Evolutionary conservation across 1,140 invertebrate genomes (phyloP).

Genomic region (Zaprionus kolodkinae): DNA sequence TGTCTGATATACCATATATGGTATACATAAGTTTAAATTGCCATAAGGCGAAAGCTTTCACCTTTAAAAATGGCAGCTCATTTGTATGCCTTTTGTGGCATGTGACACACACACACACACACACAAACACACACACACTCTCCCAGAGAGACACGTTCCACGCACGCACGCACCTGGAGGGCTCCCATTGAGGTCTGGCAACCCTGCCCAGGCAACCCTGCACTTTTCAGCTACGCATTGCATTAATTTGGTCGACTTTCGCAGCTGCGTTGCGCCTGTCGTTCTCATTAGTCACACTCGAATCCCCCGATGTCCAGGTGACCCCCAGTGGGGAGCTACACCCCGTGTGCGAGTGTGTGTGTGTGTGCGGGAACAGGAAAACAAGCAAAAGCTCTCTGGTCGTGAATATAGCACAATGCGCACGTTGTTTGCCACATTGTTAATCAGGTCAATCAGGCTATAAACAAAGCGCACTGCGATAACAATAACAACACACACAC

Average conservation of each 20-base stretch:
- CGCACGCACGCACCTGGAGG: conserved; percentile 6
- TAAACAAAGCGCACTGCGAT: conserved; percentile 2
- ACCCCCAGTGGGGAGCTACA: neutral
- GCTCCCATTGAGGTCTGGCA: neutral
- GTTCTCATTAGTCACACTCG: conserved; percentile 38
- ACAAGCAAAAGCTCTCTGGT: neutral
- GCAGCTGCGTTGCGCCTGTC: conserved; percentile 10
- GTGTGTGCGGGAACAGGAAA: neutral
- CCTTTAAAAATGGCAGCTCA: conserved; percentile 57
- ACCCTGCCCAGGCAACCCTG: neutral
- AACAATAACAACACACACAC: neutral
- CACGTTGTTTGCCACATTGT: conserved; percentile 9
- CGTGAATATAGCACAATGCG: neutral
- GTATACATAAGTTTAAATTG: conserved; percentile 40
- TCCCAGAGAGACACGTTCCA: neutral
- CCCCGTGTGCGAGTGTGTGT: neutral
- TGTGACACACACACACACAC: conserved; percentile 16
- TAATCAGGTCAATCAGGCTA: conserved; percentile 2
- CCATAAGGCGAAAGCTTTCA: conserved; percentile 21
- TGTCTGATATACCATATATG: neutral
- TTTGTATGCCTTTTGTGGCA: conserved; percentile 68
- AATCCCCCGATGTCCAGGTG: neutral
- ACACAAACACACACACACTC: neutral
- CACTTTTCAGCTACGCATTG: conserved; percentile 1
- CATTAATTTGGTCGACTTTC: conserved; percentile 8